Evolutionary conservation across 2,888 invertebrate species (phyloP), one percentile per base, ranked within the genome.

Genomic region (Pocota personata): DNA sequence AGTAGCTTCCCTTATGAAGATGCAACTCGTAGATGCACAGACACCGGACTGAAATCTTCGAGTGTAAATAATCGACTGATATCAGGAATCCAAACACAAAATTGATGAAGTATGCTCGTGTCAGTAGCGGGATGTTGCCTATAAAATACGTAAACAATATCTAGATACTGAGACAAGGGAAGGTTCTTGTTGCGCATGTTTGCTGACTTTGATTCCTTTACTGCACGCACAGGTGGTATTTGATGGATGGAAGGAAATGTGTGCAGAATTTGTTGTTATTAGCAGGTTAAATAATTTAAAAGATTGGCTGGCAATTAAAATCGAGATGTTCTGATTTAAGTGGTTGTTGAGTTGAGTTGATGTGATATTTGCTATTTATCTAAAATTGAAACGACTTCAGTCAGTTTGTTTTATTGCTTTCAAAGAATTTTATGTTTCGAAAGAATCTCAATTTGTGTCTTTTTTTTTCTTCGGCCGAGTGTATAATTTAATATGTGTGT

Each of bases 71-170:
- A 64, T 58, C 62, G 32, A 84, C 84, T 84, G 79, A 79, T 79
- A 84, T 62, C 71, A 43, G 27, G 69, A 75, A 48, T 24, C 48
- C 24, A 4, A 80, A 35, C 5, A 27, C 12, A n/a, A 67, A 83
- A 50, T 46, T 72, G 35, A 52, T 60, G 32, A 62, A 37, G 62
- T 62, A 66, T 72, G 37, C 66, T 78, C 55, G 14, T 30, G 21
- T 21, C 35, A 37, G 30, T 24, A 43, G 43, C 35, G 62, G 55
- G 62, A 79, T 84, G 84, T 84, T 84, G 79, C 79, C 83, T 58
- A 84, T 84, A 84, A 84, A 84, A 62, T 58, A n/a, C 78, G 60
- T 78, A 67, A 78, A 83, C 82, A 83, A 55, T 60, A 62, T 84
- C 14, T 62, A 62, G 60, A 62, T 67, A 67, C 67, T 72, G 2